A percentile compares a stretch with the other conserved stretches of the same genome.
phyloP scores from a whole-genome alignment of 2,113 vertebrate species.

The Piaya cayana region DNA sequence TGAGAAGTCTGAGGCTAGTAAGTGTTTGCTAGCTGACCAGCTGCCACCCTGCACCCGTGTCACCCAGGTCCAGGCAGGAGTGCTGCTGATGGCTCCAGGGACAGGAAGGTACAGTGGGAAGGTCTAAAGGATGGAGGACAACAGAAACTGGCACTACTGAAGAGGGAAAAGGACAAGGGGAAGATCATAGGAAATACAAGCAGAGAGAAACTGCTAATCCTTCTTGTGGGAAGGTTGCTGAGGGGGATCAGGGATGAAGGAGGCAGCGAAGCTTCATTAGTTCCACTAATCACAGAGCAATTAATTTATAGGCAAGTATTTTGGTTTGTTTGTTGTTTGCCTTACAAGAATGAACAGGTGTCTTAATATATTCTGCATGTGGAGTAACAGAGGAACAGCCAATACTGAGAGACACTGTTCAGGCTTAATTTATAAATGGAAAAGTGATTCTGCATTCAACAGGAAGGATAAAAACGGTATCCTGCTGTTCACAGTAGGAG shows the following conservation, averaged over 20 bases:
- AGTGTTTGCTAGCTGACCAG: neutral
- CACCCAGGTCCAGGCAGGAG: neutral
- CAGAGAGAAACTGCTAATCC: neutral
- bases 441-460: slow-evolving; percentile 54
- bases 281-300: slow-evolving; percentile 32
- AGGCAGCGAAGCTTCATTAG: slow-evolving; percentile 29
- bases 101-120: neutral
- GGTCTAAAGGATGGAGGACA: neutral
- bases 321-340: slow-evolving; percentile 23
- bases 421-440: slow-evolving; percentile 45
- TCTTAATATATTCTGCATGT: slow-evolving; percentile 17
- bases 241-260: neutral
- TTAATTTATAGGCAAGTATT: slow-evolving; percentile 31
- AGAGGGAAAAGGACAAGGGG: neutral
- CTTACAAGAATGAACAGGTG: slow-evolving; percentile 45
- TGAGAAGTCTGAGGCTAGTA: neutral
- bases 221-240: neutral
- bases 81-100: neutral
- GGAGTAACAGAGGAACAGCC: slow-evolving; percentile 30
- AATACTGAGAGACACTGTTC: slow-evolving; percentile 19
- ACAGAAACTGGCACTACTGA: neutral
- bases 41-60: neutral
- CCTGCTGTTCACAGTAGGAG: slow-evolving; percentile 69
- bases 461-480: slow-evolving; percentile 69
- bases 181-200: neutral